Base-by-base conservation (phyloP, 2,113 vertebrate genomes). In the Leptobrachium ailaonicum region DNA sequence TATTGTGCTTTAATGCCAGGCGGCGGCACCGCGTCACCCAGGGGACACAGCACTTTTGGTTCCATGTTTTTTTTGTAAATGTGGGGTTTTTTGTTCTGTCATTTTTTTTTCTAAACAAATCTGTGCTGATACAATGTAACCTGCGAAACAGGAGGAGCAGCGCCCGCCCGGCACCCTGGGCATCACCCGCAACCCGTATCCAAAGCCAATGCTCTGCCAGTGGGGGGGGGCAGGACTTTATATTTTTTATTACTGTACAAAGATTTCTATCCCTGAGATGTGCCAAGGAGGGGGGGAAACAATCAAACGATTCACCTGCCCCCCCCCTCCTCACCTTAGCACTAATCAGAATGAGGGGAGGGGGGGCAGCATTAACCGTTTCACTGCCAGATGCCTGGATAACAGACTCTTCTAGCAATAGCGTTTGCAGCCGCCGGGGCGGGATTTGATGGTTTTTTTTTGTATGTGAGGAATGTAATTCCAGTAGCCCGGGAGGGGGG, bases 1-100 rank as follows among this genome's bases (percentile, higher is more conserved):
- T 80, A 80, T 80, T 80, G 78, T 80, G 78, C 78, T 80, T 80
- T 80, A 80, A 80, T 43, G 71, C 62, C 10, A 73, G 70, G 54
- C 62, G 58, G 70, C 60, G 14, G 64, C 45, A 41, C 32, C 44
- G 40, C 6, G n/a, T 4, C 41, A 43, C 58, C 10, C 42, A 66
- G 60, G 71, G 71, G 62, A 56, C 47, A 68, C 62, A 40, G 70
- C 77, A 56, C 70, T 58, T 45, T 79, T 40, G 63, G 78, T 14
- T 44, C 41, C 41, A 66, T 54, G 20, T 32, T 32, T 32, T 32
- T 67, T 53, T 50, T 40, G 10, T 67, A 41, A 14, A 14, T 66
- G 62, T 1, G n/a, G 11, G 50, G 11, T 11, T 60, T 60, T 60
- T 13, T 60, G 56, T 60, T 60, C 13, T 10, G 11, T 44, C 6